These are phyloP conservation scores for Parapristionchus giblindavisi DNA, from an alignment of 2,888 invertebrate genomes.

Conservation along the genomic window DNA sequence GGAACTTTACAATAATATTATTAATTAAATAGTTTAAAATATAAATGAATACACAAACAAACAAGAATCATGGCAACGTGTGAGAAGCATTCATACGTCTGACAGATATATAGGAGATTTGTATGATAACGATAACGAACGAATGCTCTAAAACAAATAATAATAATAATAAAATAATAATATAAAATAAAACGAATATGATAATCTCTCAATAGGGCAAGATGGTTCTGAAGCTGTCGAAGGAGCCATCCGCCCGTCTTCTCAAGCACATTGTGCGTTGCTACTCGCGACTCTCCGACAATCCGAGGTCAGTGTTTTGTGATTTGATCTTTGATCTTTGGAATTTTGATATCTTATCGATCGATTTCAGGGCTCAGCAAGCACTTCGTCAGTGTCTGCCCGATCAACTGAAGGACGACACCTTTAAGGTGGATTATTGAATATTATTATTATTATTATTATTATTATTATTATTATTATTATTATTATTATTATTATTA, in stretches of 20 bases:
- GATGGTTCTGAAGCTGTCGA: conserved; percentile 95
- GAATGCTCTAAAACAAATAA: too few species aligned
- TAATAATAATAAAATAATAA: not conserved
- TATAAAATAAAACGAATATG: conserved; percentile 23
- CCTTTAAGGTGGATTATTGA: conserved; percentile 84
- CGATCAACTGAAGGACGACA: conserved; percentile 92
- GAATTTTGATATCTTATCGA: conserved; percentile 2
- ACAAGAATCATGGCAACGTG: too few species aligned
- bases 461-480: not conserved
- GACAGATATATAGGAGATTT: too few species aligned
- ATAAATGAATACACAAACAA: too few species aligned
- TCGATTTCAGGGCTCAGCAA: conserved; percentile 82
- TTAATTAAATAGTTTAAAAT: too few species aligned
- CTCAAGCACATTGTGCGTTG: conserved; percentile 98
- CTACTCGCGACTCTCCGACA: conserved; percentile 94
- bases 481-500: too few species aligned
- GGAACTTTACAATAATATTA: too few species aligned
- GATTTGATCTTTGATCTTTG: conserved; percentile 34
- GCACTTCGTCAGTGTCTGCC: conserved; percentile 96
- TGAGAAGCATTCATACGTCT: too few species aligned
- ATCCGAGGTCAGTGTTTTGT: conserved; percentile 79
- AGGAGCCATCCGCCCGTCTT: conserved; percentile 93
- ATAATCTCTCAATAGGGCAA: conserved; percentile 79
- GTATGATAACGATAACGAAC: too few species aligned
- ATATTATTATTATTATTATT: not conserved